phyloP scores from a whole-genome alignment of 2,113 vertebrate genomes.

The Illadopsis cleaveri region DNA sequence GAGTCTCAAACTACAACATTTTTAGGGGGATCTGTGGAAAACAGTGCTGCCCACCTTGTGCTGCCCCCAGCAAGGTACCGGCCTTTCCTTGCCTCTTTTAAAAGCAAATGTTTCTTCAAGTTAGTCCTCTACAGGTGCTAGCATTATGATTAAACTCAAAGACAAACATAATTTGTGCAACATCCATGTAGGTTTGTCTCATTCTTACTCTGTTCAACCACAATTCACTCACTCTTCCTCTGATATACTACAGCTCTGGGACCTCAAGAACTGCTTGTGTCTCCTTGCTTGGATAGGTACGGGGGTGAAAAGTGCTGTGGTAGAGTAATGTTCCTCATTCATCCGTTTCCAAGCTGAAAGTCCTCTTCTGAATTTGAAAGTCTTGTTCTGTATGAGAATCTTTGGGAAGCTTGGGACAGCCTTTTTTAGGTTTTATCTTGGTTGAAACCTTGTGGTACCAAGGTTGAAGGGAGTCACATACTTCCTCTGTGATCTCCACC shows the following conservation, averaged over 20 bases:
- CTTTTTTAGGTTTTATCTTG: neutral
- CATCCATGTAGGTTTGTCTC: neutral
- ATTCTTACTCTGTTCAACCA: neutral
- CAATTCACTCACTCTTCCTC: neutral
- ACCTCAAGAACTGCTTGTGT: neutral
- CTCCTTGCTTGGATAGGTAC: accelerated
- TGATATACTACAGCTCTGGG: neutral
- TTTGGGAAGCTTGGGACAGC: neutral
- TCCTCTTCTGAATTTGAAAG: neutral
- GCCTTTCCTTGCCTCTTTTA: neutral
- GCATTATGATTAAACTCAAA: neutral
- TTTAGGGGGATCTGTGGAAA: neutral
- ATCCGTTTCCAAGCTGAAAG: neutral
- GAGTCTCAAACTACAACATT: neutral
- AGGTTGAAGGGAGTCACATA: neutral
- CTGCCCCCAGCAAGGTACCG: neutral
- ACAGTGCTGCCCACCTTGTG: neutral
- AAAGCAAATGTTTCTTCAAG: neutral
- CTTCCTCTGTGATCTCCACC: conserved; percentile 39
- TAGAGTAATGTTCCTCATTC: neutral
- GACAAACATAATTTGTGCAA: neutral
- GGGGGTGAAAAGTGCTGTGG: neutral
- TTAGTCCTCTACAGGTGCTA: neutral
- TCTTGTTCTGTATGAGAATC: neutral
- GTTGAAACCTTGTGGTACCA: neutral